phyloP scores from a whole-genome alignment of 2,888 invertebrate genomes.

The Calameuta filiformis region DNA sequence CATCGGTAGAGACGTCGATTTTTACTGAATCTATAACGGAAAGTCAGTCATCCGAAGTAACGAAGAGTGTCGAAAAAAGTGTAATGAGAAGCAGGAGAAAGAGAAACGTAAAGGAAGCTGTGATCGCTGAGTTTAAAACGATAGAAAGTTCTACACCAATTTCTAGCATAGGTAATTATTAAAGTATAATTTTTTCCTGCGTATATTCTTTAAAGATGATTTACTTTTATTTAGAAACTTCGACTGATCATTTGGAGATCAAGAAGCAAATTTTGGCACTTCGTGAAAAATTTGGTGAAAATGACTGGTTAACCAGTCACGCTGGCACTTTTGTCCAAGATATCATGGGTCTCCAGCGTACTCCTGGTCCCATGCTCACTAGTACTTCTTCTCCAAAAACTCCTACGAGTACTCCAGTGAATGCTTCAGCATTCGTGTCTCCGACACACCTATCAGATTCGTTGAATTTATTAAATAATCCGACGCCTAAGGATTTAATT shows the following conservation, averaged over 20 bases:
- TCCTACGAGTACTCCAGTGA: conserved; percentile 3
- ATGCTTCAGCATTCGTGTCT: not conserved
- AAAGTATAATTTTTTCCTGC: not conserved
- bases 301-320: conserved; percentile 71
- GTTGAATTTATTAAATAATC: conserved; percentile 3
- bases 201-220: not conserved
- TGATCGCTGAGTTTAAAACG: conserved; percentile 59
- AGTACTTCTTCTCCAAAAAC: conserved; percentile 36
- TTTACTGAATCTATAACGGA: conserved; percentile 18
- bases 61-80: conserved; percentile 30
- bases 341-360: conserved; percentile 68
- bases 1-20: conserved; percentile 22
- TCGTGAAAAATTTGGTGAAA: conserved; percentile 70
- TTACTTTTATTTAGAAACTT: conserved; percentile 45
- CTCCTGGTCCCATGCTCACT: conserved; percentile 33
- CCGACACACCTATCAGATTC: not conserved
- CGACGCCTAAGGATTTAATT: conserved; percentile 7
- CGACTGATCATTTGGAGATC: conserved; percentile 69
- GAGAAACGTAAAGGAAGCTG: conserved; percentile 62
- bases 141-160: conserved; percentile 44
- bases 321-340: conserved; percentile 69
- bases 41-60: conserved; percentile 29
- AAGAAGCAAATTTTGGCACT: conserved; percentile 72
- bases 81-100: conserved; percentile 42
- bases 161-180: conserved; percentile 17